Conservation (phyloP, 2,888 invertebrate species). For the Pandemis heparana region DNA sequence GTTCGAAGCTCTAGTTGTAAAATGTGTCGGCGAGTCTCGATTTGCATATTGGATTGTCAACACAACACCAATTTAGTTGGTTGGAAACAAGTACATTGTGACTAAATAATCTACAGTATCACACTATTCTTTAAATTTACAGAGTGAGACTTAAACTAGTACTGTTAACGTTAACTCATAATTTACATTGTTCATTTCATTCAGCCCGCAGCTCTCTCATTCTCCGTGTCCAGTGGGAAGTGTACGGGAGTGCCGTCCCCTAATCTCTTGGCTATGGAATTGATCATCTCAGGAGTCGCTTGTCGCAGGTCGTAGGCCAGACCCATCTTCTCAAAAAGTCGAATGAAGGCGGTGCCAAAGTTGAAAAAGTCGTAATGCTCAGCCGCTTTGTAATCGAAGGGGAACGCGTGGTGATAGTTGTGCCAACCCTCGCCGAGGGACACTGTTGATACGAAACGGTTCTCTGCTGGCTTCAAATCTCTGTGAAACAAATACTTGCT, state of each 20-base stretch:
- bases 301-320: conserved; percentile 77
- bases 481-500: conserved; percentile 62
- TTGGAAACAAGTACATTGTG: neutral
- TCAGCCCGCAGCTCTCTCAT: conserved; percentile 51
- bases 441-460: conserved; percentile 86
- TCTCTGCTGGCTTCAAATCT: conserved; percentile 87
- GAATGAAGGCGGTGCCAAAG: conserved; percentile 70
- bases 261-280: conserved; percentile 71
- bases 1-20: conserved; percentile 1
- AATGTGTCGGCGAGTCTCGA: neutral
- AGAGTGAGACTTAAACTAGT: too few species aligned
- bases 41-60: conserved; percentile 7
- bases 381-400: conserved; percentile 87
- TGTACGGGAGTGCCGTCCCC: conserved; percentile 77
- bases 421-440: conserved; percentile 90
- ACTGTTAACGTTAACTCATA: neutral
- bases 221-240: conserved; percentile 56
- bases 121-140: neutral
- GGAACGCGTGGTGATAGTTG: conserved; percentile 92
- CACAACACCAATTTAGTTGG: neutral
- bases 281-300: conserved; percentile 77
- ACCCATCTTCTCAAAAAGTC: conserved; percentile 71
- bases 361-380: conserved; percentile 83
- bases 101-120: neutral
- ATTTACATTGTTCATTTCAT: conserved; percentile 10